These are phyloP conservation scores for Neria commutata DNA, from an alignment of 2,888 invertebrate species.

Conservation along the genomic window DNA sequence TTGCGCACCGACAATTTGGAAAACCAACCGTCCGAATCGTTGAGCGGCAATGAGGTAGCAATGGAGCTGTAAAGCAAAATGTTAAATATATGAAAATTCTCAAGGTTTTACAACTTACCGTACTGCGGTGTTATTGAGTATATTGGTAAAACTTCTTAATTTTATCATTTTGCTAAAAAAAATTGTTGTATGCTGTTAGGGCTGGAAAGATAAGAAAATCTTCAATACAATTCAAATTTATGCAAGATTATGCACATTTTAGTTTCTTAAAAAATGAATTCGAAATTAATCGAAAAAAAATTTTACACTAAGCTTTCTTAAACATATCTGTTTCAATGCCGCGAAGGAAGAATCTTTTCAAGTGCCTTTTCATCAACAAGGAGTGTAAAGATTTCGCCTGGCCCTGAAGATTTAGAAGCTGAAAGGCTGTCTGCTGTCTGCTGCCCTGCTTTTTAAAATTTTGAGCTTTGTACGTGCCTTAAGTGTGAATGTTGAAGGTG, in stretches of 20 bases:
- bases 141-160: slow-evolving; percentile 29
- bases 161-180: slow-evolving; percentile 34
- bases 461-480: no score
- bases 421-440: no score
- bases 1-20: slow-evolving; percentile 87
- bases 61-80: slow-evolving; percentile 41
- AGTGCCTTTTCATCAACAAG: no score
- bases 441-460: no score
- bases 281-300: not conserved
- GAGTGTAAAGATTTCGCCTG: no score
- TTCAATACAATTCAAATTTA: no score
- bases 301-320: not conserved
- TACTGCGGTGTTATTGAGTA: slow-evolving; percentile 31
- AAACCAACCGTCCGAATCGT: slow-evolving; percentile 76
- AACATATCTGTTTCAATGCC: no score
- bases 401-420: no score
- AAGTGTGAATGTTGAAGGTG: no score
- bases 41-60: slow-evolving; percentile 43
- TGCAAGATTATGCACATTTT: no score
- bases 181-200: not conserved
- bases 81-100: not conserved
- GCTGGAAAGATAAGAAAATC: not conserved
- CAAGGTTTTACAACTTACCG: slow-evolving; percentile 30
- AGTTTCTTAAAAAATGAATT: not conserved
- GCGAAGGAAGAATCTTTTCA: no score